A percentile compares a stretch with the other conserved stretches of the same genome.
Conservation (phyloP, 2,113 vertebrate species). For the Trematocara variabile region DNA sequence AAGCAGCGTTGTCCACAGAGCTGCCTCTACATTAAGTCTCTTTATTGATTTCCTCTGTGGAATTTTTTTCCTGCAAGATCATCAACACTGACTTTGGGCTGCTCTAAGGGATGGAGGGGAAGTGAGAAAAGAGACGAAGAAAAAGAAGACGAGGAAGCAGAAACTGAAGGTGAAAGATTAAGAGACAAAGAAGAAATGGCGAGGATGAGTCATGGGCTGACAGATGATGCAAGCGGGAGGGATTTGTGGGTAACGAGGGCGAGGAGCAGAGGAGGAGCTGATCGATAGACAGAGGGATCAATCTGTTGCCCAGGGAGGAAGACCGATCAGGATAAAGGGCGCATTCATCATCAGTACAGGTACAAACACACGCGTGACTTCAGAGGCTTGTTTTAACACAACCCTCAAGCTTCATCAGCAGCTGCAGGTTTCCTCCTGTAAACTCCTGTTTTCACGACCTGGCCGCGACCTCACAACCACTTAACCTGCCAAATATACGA, state of each 20-base stretch:
- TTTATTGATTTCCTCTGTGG: constrained; percentile 15
- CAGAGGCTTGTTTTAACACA: background rate
- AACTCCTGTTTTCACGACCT: constrained; percentile 11
- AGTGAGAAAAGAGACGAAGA: background rate
- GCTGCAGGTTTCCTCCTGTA: background rate
- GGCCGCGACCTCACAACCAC: constrained; percentile 8
- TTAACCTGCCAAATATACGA: background rate
- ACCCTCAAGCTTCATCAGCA: background rate
- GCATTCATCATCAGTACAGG: constrained; percentile 32
- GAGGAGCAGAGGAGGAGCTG: background rate
- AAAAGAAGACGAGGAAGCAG: background rate
- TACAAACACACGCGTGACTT: background rate
- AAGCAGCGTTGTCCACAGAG: background rate
- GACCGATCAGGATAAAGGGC: constrained; percentile 17
- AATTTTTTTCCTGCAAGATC: constrained; percentile 24
- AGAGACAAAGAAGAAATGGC: background rate
- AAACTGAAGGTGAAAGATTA: background rate
- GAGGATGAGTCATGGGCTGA: background rate
- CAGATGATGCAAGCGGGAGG: constrained; percentile 13
- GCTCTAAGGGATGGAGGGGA: background rate
- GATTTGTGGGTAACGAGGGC: constrained; percentile 1
- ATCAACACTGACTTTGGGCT: constrained; percentile 22
- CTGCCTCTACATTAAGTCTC: background rate
- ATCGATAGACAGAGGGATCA: constrained; percentile 25
- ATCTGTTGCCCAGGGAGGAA: constrained; percentile 35